Evolutionary conservation across 1,140 invertebrate genomes (phyloP).

Genomic region (Hycleus phaleratus): DNA sequence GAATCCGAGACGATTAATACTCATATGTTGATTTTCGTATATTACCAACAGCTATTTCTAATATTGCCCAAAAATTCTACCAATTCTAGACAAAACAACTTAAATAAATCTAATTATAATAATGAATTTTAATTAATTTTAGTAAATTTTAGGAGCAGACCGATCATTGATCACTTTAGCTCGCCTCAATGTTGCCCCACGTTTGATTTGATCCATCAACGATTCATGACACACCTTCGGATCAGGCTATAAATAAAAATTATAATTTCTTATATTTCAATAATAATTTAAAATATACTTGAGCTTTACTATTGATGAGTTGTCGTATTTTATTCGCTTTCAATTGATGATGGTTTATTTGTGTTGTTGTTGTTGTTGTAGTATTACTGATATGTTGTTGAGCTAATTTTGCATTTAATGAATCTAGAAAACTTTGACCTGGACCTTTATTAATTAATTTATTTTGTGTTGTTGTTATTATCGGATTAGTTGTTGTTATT

Average conservation of each 20-base stretch:
- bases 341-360: constrained; percentile 34
- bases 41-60: too few relatives aligned
- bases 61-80: too few relatives aligned
- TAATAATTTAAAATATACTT: constrained; percentile 41
- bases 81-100: background rate
- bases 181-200: constrained; percentile 67
- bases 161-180: constrained; percentile 39
- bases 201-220: constrained; percentile 85
- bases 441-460: constrained; percentile 35
- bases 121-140: background rate
- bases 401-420: constrained; percentile 65
- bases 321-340: constrained; percentile 48
- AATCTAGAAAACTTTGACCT: constrained; percentile 59
- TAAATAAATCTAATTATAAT: background rate
- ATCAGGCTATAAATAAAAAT: constrained; percentile 47
- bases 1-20: background rate
- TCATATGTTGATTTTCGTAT: too few relatives aligned
- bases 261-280: background rate
- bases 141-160: constrained; percentile 39
- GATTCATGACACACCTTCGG: constrained; percentile 61
- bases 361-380: constrained; percentile 30
- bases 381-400: constrained; percentile 45
- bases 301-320: constrained; percentile 57
- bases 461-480: constrained; percentile 27
- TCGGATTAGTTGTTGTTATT: constrained; percentile 29